Conservation (phyloP, 2,797 vertebrate genomes). For the Catostomus latipinnis region DNA sequence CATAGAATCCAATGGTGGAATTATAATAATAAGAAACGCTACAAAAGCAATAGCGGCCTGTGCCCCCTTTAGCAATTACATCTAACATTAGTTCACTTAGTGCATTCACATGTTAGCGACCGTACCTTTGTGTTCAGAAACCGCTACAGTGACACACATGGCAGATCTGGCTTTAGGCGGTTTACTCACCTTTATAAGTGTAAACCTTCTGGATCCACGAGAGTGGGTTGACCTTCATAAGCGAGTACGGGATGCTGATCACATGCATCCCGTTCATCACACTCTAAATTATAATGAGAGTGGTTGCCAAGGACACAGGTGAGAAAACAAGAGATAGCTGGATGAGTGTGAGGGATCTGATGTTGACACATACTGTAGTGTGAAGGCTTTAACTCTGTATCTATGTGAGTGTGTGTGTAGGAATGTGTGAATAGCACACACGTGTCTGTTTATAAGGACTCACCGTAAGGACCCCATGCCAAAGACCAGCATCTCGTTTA, state of each 20-base stretch:
- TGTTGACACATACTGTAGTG: too few species aligned
- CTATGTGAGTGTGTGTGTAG: constrained; percentile 1
- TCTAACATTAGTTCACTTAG: not conserved
- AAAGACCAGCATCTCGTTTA: constrained; percentile 94
- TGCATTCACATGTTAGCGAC: not conserved
- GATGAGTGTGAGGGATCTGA: not conserved
- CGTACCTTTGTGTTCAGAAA: not conserved
- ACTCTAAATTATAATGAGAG: constrained; percentile 76
- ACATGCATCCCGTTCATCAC: constrained; percentile 97
- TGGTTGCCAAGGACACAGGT: constrained; percentile 13
- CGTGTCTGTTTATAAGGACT: constrained; percentile 66
- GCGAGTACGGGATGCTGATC: constrained; percentile 93
- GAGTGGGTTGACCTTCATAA: constrained; percentile 98
- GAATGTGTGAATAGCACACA: not conserved
- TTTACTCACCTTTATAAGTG: constrained; percentile 86
- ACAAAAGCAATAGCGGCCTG: too few species aligned
- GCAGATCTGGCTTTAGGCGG: not conserved
- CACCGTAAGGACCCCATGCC: constrained; percentile 94
- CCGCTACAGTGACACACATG: not conserved
- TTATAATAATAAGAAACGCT: too few species aligned
- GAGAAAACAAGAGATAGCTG: not conserved
- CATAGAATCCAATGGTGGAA: too few species aligned
- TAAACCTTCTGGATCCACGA: constrained; percentile 99
- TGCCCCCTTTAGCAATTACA: not conserved
- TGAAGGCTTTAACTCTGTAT: not conserved